phyloP scores from a whole-genome alignment of 1,140 invertebrate species.

The Euura saliciscinereae region DNA sequence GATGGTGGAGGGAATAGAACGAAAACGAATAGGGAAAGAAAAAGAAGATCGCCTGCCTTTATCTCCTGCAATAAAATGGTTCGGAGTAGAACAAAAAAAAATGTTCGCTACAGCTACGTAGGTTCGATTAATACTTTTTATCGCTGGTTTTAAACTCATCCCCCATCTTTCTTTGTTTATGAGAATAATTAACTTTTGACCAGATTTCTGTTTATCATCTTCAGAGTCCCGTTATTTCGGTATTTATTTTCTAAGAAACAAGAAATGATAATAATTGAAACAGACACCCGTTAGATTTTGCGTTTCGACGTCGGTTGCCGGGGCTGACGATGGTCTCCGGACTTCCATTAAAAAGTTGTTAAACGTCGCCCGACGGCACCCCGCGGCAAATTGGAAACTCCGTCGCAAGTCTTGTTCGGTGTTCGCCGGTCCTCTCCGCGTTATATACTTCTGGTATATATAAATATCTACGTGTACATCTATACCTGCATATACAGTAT shows the following conservation, averaged over 20 bases:
- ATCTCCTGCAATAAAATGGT: neutral
- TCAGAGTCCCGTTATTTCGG: too few species aligned
- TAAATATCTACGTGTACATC: constrained; percentile 27
- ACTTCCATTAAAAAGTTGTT: constrained; percentile 61
- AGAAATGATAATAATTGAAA: neutral
- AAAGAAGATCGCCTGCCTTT: neutral
- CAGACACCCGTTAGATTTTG: constrained; percentile 35
- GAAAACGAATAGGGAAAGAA: neutral
- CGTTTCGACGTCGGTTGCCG: constrained; percentile 45
- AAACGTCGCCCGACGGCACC: constrained; percentile 59
- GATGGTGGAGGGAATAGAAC: neutral
- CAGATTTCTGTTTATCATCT: too few species aligned
- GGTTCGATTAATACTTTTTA: too few species aligned
- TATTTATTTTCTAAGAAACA: too few species aligned
- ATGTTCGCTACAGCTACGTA: too few species aligned
- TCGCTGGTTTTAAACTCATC: too few species aligned
- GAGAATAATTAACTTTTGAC: too few species aligned
- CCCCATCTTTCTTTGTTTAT: too few species aligned
- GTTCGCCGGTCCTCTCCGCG: neutral
- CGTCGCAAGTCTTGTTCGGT: constrained; percentile 56
- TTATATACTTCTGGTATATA: constrained; percentile 40
- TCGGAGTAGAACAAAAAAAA: neutral
- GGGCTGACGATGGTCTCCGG: constrained; percentile 51
- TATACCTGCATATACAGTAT: neutral
- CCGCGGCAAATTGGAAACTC: constrained; percentile 59